phyloP scores from a whole-genome alignment of 2,888 invertebrate genomes.

The Amiota minor region DNA sequence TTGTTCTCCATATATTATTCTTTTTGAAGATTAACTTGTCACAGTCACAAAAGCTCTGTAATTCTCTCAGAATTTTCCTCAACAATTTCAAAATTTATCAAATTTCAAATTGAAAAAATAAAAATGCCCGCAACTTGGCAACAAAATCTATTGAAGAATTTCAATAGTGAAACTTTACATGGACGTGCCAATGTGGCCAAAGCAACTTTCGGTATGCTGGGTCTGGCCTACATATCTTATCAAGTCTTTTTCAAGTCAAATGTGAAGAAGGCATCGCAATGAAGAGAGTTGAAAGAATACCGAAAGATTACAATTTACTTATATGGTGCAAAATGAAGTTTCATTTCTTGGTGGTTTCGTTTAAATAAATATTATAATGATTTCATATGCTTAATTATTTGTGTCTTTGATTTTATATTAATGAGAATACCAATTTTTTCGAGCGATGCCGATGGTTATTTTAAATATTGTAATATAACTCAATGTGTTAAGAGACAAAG shows the following conservation, averaged over 20 bases:
- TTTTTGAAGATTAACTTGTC: background rate
- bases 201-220: slow-evolving; percentile 4
- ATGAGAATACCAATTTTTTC: background rate
- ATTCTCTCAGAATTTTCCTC: background rate
- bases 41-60: background rate
- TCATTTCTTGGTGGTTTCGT: too few species aligned
- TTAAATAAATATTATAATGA: too few species aligned
- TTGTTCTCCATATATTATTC: background rate
- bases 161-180: slow-evolving; percentile 1
- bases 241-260: slow-evolving; percentile 11
- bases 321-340: too few species aligned
- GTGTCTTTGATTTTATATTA: background rate
- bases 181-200: slow-evolving; percentile 23
- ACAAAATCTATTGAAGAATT: background rate
- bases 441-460: background rate
- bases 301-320: too few species aligned
- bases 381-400: background rate
- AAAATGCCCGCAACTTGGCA: background rate
- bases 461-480: background rate
- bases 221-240: background rate
- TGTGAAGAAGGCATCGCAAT: background rate
- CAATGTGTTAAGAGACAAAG: too few species aligned
- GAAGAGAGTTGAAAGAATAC: background rate
- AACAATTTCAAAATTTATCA: background rate
- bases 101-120: background rate